Conservation (phyloP, 2,888 invertebrate species). For the Synanthedon tipuliformis region DNA sequence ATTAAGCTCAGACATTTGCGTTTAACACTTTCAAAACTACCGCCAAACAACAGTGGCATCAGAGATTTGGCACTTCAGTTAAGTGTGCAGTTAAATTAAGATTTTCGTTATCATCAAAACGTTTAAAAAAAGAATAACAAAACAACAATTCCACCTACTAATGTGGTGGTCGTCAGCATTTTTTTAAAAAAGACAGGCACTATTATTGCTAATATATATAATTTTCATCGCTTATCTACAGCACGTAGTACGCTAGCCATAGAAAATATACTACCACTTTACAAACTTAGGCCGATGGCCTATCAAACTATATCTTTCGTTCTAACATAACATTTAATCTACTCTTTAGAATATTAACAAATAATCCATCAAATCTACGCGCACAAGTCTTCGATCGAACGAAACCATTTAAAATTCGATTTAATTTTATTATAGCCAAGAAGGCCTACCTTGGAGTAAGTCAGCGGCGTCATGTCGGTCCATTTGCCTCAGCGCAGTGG, state of each 20-base stretch:
- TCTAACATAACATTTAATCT: constrained; percentile 61
- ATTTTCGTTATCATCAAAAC: constrained; percentile 42
- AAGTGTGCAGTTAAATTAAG: constrained; percentile 16
- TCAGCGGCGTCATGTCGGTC: constrained; percentile 61
- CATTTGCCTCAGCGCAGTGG: constrained; percentile 51
- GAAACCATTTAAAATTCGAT: neutral
- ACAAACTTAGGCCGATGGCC: constrained; percentile 52
- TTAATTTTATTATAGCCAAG: constrained; percentile 45
- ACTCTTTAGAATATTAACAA: constrained; percentile 44
- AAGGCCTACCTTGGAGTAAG: constrained; percentile 52
- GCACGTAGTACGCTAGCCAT: constrained; percentile 50
- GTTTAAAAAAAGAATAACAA: constrained; percentile 61
- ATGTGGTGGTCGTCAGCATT: constrained; percentile 29
- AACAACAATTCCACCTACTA: constrained; percentile 45
- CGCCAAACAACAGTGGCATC: constrained; percentile 41
- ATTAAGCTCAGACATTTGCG: constrained; percentile 1
- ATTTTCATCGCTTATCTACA: constrained; percentile 58
- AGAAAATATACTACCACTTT: constrained; percentile 66
- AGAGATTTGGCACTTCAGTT: constrained; percentile 45
- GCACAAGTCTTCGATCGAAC: neutral
- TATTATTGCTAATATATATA: constrained; percentile 68
- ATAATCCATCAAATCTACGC: constrained; percentile 12
- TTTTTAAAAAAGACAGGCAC: constrained; percentile 67
- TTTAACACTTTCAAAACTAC: constrained; percentile 21
- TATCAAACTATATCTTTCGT: constrained; percentile 42